Conservation (phyloP, 2,113 vertebrate species). For the Heteronetta atricapilla region DNA sequence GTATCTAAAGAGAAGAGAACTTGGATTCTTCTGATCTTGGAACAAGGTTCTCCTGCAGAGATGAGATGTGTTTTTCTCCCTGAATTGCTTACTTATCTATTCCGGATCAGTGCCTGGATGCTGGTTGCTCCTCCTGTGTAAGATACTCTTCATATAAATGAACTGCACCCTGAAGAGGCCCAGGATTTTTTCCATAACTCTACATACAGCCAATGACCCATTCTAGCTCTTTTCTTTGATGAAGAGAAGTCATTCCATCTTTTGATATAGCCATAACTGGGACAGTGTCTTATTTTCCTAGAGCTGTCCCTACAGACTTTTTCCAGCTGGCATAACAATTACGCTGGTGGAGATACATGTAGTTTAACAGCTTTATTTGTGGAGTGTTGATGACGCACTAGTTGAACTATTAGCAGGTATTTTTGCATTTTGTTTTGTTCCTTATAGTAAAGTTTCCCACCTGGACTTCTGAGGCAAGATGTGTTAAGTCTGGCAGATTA, state of each 20-base stretch:
- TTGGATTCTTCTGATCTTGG: slow-evolving; percentile 39
- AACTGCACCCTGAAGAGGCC: not conserved
- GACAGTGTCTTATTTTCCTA: not conserved
- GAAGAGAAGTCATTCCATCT: not conserved
- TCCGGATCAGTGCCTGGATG: not conserved
- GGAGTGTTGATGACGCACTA: slow-evolving; percentile 6
- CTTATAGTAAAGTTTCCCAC: slow-evolving; percentile 60
- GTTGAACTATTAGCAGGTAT: slow-evolving; percentile 35
- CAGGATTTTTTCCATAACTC: not conserved
- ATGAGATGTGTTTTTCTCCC: not conserved
- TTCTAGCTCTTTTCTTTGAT: not conserved
- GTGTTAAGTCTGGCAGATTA: slow-evolving; percentile 61
- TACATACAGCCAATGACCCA: not conserved
- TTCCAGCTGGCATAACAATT: not conserved
- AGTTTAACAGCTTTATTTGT: slow-evolving; percentile 29
- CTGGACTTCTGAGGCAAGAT: slow-evolving; percentile 62
- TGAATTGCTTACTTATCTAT: not conserved
- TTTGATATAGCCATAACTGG: not conserved
- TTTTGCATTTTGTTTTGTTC: slow-evolving; percentile 48
- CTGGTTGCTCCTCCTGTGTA: not conserved
- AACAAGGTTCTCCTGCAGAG: not conserved
- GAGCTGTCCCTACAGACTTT: not conserved
- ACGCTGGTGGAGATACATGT: not conserved
- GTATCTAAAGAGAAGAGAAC: slow-evolving; percentile 27
- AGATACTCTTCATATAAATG: not conserved